phyloP scores from a whole-genome alignment of 2,888 invertebrate genomes.

The Pterobdella sp. region DNA sequence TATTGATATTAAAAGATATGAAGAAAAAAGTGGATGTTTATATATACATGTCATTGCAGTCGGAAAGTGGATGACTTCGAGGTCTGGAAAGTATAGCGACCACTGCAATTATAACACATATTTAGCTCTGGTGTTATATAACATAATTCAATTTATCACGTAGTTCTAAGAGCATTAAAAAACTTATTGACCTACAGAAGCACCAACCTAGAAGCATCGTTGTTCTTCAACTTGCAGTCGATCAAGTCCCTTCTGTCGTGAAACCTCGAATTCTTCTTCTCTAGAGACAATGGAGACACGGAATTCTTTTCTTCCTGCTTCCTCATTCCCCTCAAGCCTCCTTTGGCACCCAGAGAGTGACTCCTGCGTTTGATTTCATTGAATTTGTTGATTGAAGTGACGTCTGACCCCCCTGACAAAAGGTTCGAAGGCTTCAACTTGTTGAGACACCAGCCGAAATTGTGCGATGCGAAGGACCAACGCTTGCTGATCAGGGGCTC shows the following conservation, averaged over 20 bases:
- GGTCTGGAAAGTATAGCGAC: constrained; percentile 5
- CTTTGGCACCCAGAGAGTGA: constrained; percentile 23
- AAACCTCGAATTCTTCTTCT: background rate
- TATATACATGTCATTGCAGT: constrained; percentile 7
- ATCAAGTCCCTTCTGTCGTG: too few species aligned
- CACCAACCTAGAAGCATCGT: too few species aligned
- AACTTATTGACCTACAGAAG: too few species aligned
- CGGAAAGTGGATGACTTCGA: constrained; percentile 1
- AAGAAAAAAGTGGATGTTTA: too few species aligned
- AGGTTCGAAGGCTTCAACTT: constrained; percentile 8
- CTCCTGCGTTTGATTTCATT: constrained; percentile 20
- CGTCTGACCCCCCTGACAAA: background rate
- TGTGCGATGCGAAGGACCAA: constrained; percentile 22
- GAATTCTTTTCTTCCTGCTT: background rate
- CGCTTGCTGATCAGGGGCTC: background rate
- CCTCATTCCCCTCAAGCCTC: background rate
- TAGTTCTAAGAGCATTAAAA: too few species aligned
- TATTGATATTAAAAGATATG: too few species aligned
- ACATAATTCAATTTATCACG: too few species aligned
- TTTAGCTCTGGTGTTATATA: too few species aligned
- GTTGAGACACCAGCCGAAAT: constrained; percentile 27
- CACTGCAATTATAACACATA: background rate
- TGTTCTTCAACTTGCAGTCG: too few species aligned
- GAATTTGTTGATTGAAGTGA: background rate
- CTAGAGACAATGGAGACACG: constrained; percentile 2